These are phyloP conservation scores for Dipodomys stephensi DNA, from an alignment of 2,113 vertebrate species.

Conservation along the genomic window DNA sequence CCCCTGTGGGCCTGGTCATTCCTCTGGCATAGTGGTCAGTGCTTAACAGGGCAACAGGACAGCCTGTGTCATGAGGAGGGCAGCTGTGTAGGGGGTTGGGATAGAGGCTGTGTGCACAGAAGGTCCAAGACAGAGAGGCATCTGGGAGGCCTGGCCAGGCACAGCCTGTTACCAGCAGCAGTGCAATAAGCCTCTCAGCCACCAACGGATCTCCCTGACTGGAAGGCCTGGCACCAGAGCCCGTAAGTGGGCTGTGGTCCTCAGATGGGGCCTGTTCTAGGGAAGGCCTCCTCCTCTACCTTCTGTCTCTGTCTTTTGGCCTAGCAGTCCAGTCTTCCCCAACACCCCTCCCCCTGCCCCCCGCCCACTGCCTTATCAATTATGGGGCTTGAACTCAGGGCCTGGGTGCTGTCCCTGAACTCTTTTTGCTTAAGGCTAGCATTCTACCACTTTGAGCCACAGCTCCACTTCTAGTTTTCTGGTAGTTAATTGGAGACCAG, in stretches of 20 bases:
- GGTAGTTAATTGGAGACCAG: too few species aligned
- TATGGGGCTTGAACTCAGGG: too few species aligned
- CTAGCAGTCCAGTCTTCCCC: too few species aligned
- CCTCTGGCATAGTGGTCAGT: constrained; percentile 26
- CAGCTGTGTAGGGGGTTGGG: constrained; percentile 81
- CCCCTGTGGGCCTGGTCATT: neutral
- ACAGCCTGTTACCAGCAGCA: constrained; percentile 85
- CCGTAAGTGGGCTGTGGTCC: too few species aligned
- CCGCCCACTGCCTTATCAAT: too few species aligned
- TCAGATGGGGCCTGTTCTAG: constrained; percentile 2
- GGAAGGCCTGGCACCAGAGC: neutral
- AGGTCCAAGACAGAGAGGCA: constrained; percentile 86
- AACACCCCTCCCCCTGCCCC: too few species aligned
- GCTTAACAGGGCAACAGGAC: constrained; percentile 49
- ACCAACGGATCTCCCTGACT: neutral
- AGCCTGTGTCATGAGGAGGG: constrained; percentile 83
- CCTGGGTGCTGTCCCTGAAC: too few species aligned
- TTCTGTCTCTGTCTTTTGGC: constrained; percentile 15
- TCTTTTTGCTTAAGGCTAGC: too few species aligned
- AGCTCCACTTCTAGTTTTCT: too few species aligned
- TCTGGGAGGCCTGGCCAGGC: constrained; percentile 76
- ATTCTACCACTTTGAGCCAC: too few species aligned
- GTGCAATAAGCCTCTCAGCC: constrained; percentile 47
- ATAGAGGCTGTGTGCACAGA: constrained; percentile 74
- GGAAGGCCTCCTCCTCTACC: neutral